These are phyloP conservation scores for Ifrita kowaldi DNA, from an alignment of 2,113 vertebrate genomes.

Conservation along the genomic window DNA sequence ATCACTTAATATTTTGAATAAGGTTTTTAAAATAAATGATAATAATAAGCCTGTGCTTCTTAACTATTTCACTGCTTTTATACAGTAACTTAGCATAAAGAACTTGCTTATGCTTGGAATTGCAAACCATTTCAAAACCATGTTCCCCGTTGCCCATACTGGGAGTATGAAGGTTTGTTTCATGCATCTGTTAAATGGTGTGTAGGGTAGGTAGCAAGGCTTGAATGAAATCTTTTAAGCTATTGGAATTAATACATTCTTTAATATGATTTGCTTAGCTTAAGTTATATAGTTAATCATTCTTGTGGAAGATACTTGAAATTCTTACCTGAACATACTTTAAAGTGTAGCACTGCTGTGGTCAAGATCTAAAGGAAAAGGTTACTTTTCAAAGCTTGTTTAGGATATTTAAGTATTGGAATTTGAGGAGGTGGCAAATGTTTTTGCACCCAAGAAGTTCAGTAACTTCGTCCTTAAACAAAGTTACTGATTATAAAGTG, in stretches of 20 bases:
- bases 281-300: background rate
- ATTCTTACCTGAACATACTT: background rate
- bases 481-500: background rate
- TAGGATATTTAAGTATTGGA: background rate
- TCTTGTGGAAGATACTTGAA: background rate
- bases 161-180: background rate
- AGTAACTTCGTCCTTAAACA: background rate
- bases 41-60: constrained; percentile 26
- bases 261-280: background rate
- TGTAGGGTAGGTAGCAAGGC: background rate
- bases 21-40: constrained; percentile 75
- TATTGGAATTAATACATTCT: background rate
- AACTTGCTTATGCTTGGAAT: background rate
- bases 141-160: background rate
- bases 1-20: constrained; percentile 77
- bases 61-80: background rate
- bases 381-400: background rate
- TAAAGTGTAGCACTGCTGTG: background rate
- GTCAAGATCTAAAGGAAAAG: background rate
- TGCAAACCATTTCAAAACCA: background rate
- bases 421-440: background rate
- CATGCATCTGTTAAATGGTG: background rate
- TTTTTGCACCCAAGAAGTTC: background rate
- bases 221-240: background rate
- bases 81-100: background rate